A percentile compares a stretch with the other conserved stretches of the same genome.
Conservation (phyloP, 2,797 vertebrate species). For the Alectoris magna region DNA sequence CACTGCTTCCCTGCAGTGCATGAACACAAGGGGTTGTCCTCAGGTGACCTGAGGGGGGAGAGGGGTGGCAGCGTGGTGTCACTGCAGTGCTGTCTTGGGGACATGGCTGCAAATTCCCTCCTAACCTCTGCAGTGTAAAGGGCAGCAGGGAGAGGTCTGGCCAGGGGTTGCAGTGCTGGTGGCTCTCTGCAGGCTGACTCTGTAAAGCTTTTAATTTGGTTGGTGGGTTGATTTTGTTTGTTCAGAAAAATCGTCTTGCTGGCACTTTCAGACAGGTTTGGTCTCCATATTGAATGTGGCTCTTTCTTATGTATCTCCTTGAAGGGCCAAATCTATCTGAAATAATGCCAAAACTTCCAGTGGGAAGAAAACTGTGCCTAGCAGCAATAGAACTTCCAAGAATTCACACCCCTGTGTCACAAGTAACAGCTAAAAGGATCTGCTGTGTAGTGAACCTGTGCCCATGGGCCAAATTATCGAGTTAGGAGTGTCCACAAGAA, state of each 20-base stretch:
- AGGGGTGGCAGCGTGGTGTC: neutral
- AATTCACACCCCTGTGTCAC: rapidly evolving
- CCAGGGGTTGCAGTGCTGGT: rapidly evolving
- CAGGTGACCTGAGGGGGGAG: neutral
- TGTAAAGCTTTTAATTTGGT: neutral
- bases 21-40: neutral
- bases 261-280: neutral
- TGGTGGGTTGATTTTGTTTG: neutral
- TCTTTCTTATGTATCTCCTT: neutral
- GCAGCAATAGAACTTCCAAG: neutral
- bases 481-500: rapidly evolving
- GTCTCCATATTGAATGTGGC: too few relatives aligned
- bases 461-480: rapidly evolving
- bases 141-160: neutral
- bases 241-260: neutral
- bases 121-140: neutral
- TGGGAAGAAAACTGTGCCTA: neutral
- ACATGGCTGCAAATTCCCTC: rapidly evolving
- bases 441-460: neutral
- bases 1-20: neutral
- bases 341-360: neutral
- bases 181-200: neutral
- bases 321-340: neutral
- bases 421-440: neutral
- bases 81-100: neutral